Evolutionary conservation across 2,888 invertebrate species (phyloP).

Genomic region (Drosophila histrio): DNA sequence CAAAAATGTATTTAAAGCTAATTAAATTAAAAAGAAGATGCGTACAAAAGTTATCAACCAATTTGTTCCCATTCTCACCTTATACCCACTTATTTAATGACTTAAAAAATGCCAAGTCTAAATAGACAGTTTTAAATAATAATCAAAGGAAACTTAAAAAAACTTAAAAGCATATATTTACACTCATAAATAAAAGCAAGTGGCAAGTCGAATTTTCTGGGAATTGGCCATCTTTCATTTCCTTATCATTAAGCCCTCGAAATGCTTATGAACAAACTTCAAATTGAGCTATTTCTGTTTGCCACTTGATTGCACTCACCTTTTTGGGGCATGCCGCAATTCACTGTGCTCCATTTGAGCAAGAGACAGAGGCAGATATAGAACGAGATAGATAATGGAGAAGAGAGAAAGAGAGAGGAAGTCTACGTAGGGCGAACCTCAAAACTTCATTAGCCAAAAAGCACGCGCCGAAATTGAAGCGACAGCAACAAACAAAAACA

Average conservation of each 20-base stretch:
- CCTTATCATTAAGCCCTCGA: slow-evolving; percentile 45
- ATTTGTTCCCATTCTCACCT: too few relatives aligned
- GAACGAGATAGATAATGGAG: background rate
- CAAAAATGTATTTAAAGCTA: too few relatives aligned
- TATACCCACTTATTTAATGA: too few relatives aligned
- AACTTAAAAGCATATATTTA: background rate
- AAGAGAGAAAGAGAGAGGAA: background rate
- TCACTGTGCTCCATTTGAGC: background rate
- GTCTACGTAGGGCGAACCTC: slow-evolving; percentile 46
- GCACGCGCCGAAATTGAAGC: slow-evolving; percentile 65
- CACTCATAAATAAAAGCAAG: background rate
- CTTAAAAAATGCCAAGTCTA: too few relatives aligned
- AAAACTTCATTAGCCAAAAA: slow-evolving; percentile 77
- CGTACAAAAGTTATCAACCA: too few relatives aligned
- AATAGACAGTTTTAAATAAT: background rate
- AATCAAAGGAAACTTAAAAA: background rate
- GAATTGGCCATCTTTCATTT: slow-evolving; percentile 42
- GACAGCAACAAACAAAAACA: slow-evolving; percentile 40
- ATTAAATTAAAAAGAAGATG: too few relatives aligned
- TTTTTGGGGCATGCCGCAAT: slow-evolving; percentile 30
- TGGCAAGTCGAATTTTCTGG: slow-evolving; percentile 1
- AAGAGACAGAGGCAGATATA: background rate
- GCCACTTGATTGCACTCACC: slow-evolving; percentile 60
- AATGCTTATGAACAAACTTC: slow-evolving; percentile 44
- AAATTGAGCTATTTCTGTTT: slow-evolving; percentile 61